Evolutionary conservation across 2,113 vertebrate genomes (phyloP), one percentile per base, ranked within the genome.

Genomic region (Elanus axillaris): DNA sequence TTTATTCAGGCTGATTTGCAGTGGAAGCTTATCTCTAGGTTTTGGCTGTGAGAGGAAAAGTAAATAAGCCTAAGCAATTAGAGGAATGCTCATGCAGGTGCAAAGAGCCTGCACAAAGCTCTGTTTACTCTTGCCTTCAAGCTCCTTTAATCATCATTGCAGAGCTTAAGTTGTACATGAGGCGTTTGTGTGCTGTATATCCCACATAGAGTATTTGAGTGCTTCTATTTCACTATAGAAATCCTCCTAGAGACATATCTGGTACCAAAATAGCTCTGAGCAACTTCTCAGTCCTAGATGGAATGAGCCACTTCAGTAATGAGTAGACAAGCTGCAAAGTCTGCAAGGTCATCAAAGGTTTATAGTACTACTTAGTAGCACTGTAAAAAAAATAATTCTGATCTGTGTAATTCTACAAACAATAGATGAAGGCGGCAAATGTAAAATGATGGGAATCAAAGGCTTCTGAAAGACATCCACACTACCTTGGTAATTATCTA

Each of bases 41-140:
- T 94, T 88, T 96, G 91, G 43, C 76, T 92, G 83, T 48, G 79
- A 86, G 64, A 89, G 12, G 40, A 75, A 93, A 91, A 95, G 91
- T 94, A 93, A 97, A 95, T 90, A 97, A 96, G 69, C 80, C 83
- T 58, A 87, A 94, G 83, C 91, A 94, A 96, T 95, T 94, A 96
- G 36, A 25, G 21, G 64, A 72, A 94, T 85, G 86, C 42, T 94
- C 76, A 67, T 64, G 88, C 86, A 95, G 93, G 94, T 95, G 95
- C 86, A 96, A 95, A 92, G n/a, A 91, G 76, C 76, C 83, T 72
- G 47, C 79, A 93, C 34, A 87, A 94, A 91, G 56, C 77, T 68
- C 86, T 95, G 11, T 93, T 94, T 94, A 68, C 79, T 86, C 62
- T 75, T 91, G 68, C 84, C 76, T 96, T 91, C 93, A 94, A 92